Evolutionary conservation across 2,113 vertebrate species (phyloP).

Genomic region (Phyllostomus discolor): DNA sequence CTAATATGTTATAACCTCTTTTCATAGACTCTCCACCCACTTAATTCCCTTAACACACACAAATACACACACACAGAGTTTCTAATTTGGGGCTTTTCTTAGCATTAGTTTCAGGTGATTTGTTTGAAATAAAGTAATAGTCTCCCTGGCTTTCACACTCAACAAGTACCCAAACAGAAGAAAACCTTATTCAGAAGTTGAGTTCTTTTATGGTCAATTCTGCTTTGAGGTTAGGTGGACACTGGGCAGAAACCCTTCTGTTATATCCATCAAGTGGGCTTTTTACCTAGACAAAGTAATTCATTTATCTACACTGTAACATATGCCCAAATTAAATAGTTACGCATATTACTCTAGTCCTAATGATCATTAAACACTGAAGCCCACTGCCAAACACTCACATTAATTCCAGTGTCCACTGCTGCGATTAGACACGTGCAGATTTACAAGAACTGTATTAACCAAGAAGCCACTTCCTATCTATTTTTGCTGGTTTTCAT

Average conservation of each 20-base stretch:
- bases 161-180: slow-evolving; percentile 23
- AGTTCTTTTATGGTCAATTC: background rate
- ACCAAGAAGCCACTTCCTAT: background rate
- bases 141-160: slow-evolving; percentile 8
- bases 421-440: background rate
- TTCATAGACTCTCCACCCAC: background rate
- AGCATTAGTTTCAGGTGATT: slow-evolving; percentile 10
- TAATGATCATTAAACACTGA: background rate
- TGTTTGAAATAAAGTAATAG: slow-evolving; percentile 12
- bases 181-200: background rate
- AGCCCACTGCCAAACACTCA: background rate
- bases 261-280: background rate
- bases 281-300: background rate
- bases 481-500: background rate
- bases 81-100: slow-evolving; percentile 7
- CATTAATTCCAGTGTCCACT: background rate
- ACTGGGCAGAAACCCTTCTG: background rate
- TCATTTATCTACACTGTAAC: background rate
- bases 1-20: slow-evolving; percentile 15
- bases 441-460: background rate
- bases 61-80: background rate
- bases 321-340: background rate
- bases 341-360: background rate
- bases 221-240: background rate
- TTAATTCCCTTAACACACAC: background rate